Conservation (phyloP, 2,797 vertebrate species). For the Rhinella marina region DNA sequence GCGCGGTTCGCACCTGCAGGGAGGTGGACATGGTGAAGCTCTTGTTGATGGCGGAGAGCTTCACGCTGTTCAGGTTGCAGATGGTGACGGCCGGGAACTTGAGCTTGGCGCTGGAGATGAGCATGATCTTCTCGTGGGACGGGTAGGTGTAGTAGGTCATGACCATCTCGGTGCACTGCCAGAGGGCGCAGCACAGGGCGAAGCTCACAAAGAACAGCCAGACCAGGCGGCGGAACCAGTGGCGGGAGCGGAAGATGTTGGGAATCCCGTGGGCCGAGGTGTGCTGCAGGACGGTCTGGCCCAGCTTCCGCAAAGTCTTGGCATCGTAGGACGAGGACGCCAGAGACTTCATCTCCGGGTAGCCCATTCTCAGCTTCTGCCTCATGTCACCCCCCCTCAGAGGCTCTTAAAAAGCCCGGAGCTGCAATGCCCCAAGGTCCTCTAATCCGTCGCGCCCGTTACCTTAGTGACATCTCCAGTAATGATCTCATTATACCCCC, state of each 20-base stretch:
- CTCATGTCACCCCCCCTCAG: not conserved
- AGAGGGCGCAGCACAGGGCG: conserved; percentile 61
- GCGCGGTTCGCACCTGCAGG: conserved; percentile 47
- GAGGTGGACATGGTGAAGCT: conserved; percentile 53
- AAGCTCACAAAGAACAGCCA: conserved; percentile 61
- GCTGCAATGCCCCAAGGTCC: conserved; percentile 41
- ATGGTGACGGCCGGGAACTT: conserved; percentile 60
- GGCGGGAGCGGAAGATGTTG: conserved; percentile 61
- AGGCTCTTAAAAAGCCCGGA: conserved; percentile 15
- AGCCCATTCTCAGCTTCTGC: conserved; percentile 34
- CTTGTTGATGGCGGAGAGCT: conserved; percentile 47
- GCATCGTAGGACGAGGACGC: not conserved
- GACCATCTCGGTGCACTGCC: conserved; percentile 50
- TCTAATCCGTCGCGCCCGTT: conserved; percentile 50
- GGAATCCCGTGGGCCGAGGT: conserved; percentile 65
- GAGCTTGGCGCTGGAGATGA: conserved; percentile 61
- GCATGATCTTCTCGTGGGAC: conserved; percentile 64
- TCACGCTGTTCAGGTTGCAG: conserved; percentile 64
- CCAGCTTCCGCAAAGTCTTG: conserved; percentile 40
- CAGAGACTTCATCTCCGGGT: conserved; percentile 44
- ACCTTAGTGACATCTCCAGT: conserved; percentile 48
- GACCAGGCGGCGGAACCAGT: conserved; percentile 63
- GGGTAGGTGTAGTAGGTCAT: conserved; percentile 62
- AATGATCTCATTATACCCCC: conserved; percentile 49
- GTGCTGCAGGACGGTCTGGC: conserved; percentile 48